These are phyloP conservation scores for Bungarus multicinctus DNA, from an alignment of 2,113 vertebrate genomes.

Conservation along the genomic window DNA sequence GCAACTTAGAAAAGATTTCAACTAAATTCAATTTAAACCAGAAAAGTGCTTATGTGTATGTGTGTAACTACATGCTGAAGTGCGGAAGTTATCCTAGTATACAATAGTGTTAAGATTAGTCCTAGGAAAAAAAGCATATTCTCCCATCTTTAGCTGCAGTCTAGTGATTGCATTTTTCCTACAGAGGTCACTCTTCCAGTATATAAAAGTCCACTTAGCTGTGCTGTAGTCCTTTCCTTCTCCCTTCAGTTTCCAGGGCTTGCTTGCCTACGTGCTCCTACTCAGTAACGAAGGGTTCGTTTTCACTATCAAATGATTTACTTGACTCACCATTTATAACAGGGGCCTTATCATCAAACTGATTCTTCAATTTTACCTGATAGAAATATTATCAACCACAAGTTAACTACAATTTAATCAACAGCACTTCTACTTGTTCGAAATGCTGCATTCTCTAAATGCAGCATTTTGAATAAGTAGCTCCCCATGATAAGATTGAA, in stretches of 20 bases:
- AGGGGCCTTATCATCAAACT: conserved; percentile 20
- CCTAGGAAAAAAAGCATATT: background rate
- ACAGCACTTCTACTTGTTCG: background rate
- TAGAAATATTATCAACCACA: conserved; percentile 29
- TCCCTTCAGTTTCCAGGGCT: conserved; percentile 10
- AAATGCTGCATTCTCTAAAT: conserved; percentile 19
- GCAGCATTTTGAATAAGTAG: conserved; percentile 30
- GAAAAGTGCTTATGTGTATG: background rate
- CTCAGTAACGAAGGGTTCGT: conserved; percentile 31
- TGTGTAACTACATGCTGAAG: background rate
- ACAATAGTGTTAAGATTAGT: conserved; percentile 2
- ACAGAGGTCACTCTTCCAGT: conserved; percentile 80
- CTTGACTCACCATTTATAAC: conserved; percentile 13
- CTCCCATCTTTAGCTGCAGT: background rate
- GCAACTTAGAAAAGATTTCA: background rate
- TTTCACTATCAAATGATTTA: conserved; percentile 26
- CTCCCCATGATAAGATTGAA: conserved; percentile 50
- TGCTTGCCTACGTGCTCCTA: conserved; percentile 7
- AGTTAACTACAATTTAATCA: conserved; percentile 57
- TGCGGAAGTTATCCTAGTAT: background rate
- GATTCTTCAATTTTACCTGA: background rate
- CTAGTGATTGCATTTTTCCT: conserved; percentile 58
- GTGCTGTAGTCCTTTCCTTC: background rate
- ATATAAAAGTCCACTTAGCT: conserved; percentile 37
- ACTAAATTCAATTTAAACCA: background rate